These are phyloP conservation scores for Eulemur mongoz DNA, from an alignment of 2,797 vertebrate species.

Conservation along the genomic window DNA sequence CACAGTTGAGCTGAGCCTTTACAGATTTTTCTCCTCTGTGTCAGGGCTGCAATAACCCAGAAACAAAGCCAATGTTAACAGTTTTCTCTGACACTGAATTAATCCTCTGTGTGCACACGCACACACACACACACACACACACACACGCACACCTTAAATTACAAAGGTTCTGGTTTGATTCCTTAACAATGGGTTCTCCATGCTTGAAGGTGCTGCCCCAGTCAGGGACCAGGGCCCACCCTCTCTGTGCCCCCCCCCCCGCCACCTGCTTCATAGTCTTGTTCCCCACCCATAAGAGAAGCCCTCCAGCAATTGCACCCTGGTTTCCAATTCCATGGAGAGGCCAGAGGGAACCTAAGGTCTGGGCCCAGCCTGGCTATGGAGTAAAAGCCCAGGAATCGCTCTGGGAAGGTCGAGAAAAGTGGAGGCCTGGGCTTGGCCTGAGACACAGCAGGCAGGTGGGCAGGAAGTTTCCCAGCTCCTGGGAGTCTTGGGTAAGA, in stretches of 20 bases:
- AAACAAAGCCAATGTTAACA: slow-evolving; percentile 83
- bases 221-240: too few relatives aligned
- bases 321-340: not conserved
- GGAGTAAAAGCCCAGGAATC: not conserved
- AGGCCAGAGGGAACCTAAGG: accelerated
- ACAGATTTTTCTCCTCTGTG: slow-evolving; percentile 72
- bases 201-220: not conserved
- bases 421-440: not conserved
- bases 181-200: not conserved
- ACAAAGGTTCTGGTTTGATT: not conserved
- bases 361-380: not conserved
- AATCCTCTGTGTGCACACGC: slow-evolving; percentile 81
- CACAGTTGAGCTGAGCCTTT: slow-evolving; percentile 65
- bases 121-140: not conserved
- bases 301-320: not conserved
- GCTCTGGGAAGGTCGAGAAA: accelerated
- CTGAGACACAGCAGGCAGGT: not conserved
- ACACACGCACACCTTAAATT: not conserved
- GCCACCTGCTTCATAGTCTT: not conserved
- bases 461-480: not conserved
- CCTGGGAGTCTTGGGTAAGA: not conserved
- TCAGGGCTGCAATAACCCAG: slow-evolving; percentile 74
- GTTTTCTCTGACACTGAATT: slow-evolving; percentile 75
- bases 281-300: not conserved
- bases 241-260: too few relatives aligned